These are phyloP conservation scores for Aculops lycopersici DNA, from an alignment of 1,140 invertebrate species.

Conservation along the genomic window DNA sequence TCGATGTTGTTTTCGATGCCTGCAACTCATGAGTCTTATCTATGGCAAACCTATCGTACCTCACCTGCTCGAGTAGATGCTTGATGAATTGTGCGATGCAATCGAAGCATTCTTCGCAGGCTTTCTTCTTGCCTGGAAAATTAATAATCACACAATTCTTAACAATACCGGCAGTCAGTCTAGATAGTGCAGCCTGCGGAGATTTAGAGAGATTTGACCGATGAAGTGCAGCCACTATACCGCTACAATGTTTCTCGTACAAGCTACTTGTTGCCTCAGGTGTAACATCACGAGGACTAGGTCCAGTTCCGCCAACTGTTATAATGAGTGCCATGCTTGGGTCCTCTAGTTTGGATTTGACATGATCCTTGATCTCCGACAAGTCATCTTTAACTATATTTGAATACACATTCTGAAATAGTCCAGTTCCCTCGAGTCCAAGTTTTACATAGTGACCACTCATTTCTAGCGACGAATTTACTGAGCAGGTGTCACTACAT, in stretches of 20 bases:
- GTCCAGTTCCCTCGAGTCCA: too few species aligned
- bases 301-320: constrained; percentile 48
- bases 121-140: constrained; percentile 68
- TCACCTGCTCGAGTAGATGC: constrained; percentile 48
- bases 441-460: too few species aligned
- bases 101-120: constrained; percentile 42
- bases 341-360: too few species aligned
- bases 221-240: constrained; percentile 32
- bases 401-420: too few species aligned
- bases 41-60: constrained; percentile 11
- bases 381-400: too few species aligned
- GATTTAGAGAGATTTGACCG: constrained; percentile 41
- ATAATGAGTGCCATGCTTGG: too few species aligned
- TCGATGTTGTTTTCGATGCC: too few species aligned
- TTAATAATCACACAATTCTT: constrained; percentile 55
- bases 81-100: constrained; percentile 29
- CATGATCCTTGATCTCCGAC: too few species aligned
- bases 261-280: constrained; percentile 50
- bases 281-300: constrained; percentile 56
- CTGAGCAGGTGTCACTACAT: too few species aligned
- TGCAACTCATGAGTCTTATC: constrained; percentile 1
- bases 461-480: too few species aligned
- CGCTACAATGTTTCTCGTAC: constrained; percentile 43
- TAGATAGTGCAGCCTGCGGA: constrained; percentile 49
- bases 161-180: constrained; percentile 38